Conservation (phyloP, 2,888 invertebrate species). For the Taenaris catops region DNA sequence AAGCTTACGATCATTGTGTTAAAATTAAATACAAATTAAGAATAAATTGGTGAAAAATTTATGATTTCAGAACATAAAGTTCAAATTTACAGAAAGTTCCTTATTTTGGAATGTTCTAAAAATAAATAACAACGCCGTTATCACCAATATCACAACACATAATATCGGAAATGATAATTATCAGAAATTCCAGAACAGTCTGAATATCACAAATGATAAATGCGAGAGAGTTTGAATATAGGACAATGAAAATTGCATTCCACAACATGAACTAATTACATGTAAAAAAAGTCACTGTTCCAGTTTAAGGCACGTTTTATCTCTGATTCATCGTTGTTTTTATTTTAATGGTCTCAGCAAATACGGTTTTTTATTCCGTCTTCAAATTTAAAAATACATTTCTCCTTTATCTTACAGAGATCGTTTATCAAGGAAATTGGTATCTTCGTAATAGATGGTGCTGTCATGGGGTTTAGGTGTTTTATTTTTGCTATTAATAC, state of each 20-base stretch:
- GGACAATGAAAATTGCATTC: background rate
- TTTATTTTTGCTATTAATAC: conserved; percentile 22
- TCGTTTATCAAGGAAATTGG: conserved; percentile 54
- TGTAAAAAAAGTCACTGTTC: conserved; percentile 44
- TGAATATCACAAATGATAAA: no score
- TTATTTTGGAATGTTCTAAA: no score
- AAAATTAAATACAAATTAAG: no score
- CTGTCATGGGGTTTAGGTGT: conserved; percentile 30
- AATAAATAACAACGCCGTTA: no score
- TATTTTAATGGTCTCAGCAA: conserved; percentile 47
- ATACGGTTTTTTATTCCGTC: conserved; percentile 40
- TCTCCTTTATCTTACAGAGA: conserved; percentile 42
- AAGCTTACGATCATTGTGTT: no score
- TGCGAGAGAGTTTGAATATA: no score
- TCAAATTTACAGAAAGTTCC: no score
- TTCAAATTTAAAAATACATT: conserved; percentile 44
- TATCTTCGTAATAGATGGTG: conserved; percentile 43
- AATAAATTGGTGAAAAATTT: no score
- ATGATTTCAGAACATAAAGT: no score
- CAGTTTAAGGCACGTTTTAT: conserved; percentile 45
- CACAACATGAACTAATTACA: background rate
- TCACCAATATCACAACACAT: no score
- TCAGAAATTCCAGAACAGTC: no score
- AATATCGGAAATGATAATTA: no score
- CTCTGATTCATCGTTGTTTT: conserved; percentile 54